A percentile compares a stretch with the other conserved stretches of the same genome.
Conservation (phyloP, 2,113 vertebrate genomes). For the Pipra filicauda region DNA sequence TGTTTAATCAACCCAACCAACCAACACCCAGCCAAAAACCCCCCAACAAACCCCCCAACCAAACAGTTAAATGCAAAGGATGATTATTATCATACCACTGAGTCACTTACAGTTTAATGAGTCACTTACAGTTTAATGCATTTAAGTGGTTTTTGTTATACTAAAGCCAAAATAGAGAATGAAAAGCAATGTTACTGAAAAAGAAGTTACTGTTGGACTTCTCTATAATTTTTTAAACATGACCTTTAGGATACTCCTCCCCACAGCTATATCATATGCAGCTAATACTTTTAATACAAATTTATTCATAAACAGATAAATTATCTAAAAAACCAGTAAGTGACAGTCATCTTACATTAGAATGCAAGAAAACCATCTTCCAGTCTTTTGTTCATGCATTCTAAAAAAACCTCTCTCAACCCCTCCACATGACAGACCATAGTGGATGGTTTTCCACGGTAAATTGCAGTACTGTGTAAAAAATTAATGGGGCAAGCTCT, state of each 20-base stretch:
- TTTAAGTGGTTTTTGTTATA: background rate
- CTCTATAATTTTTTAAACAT: background rate
- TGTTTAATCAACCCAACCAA: background rate
- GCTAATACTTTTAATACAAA: background rate
- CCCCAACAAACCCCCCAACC: background rate
- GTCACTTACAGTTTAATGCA: background rate
- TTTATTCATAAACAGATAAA: background rate
- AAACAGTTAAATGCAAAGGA: background rate
- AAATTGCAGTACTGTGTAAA: background rate
- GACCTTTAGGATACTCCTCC: background rate
- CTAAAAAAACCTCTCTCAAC: background rate
- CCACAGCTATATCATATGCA: background rate
- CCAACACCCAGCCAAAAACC: too few species aligned
- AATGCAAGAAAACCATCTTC: fast-evolving
- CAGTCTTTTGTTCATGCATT: background rate
- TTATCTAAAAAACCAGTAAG: background rate
- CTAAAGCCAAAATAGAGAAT: background rate
- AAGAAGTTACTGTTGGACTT: background rate
- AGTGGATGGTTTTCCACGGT: background rate
- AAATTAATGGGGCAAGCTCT: background rate
- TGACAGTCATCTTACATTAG: background rate
- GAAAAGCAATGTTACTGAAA: background rate
- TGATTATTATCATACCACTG: background rate
- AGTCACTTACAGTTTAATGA: background rate
- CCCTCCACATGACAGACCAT: background rate